A percentile compares a stretch with the other conserved stretches of the same genome.
Conservation (phyloP, 2,113 vertebrate genomes). For the Eleginops maclovinus region DNA sequence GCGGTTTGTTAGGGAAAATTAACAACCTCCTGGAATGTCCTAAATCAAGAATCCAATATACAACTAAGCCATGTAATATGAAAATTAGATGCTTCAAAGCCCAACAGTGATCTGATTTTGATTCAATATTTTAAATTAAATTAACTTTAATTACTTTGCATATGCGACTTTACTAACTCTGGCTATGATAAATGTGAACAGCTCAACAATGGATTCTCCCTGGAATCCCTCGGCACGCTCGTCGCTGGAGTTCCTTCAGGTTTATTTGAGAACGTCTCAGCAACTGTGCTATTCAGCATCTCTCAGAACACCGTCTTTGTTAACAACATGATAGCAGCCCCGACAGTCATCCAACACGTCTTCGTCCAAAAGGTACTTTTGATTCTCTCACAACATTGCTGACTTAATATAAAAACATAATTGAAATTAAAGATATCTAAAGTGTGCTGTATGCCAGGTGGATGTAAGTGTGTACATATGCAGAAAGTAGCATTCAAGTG, state of each 20-base stretch:
- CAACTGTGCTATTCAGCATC: constrained; percentile 46
- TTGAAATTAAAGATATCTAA: too few species aligned
- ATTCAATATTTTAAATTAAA: background rate
- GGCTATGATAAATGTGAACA: constrained; percentile 32
- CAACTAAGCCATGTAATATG: too few species aligned
- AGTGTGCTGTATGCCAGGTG: background rate
- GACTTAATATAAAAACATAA: too few species aligned
- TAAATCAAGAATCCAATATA: too few species aligned
- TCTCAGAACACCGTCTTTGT: constrained; percentile 58
- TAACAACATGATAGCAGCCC: constrained; percentile 59
- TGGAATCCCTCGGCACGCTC: constrained; percentile 66
- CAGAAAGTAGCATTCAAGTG: background rate
- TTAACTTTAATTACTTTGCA: background rate
- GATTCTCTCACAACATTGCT: background rate
- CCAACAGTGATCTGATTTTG: background rate
- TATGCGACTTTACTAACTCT: background rate
- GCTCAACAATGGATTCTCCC: constrained; percentile 50
- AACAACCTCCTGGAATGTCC: too few species aligned
- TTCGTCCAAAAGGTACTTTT: constrained; percentile 64
- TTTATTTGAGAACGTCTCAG: constrained; percentile 21
- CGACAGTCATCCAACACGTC: constrained; percentile 59
- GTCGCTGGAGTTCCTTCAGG: constrained; percentile 63
- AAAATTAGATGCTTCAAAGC: background rate
- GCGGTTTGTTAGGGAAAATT: too few species aligned
- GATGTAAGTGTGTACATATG: background rate